These are phyloP conservation scores for Drosophila melanica DNA, from an alignment of 1,140 invertebrate genomes.

Conservation along the genomic window DNA sequence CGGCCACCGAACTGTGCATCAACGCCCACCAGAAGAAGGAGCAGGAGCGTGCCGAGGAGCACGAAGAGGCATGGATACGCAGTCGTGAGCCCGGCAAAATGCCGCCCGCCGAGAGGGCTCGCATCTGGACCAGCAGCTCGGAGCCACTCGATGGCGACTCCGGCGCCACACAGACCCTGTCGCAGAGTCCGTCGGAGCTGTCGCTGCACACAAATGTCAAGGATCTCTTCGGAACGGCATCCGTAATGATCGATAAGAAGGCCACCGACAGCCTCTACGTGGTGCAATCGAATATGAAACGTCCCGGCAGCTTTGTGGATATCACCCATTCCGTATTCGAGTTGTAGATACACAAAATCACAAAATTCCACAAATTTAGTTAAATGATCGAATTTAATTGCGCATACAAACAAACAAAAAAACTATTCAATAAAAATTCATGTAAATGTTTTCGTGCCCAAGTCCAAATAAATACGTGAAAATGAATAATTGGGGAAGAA, in stretches of 20 bases:
- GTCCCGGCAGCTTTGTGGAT: slow-evolving; percentile 57
- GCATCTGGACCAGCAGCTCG: slow-evolving; percentile 53
- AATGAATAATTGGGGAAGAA: no score
- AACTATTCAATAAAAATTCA: no score
- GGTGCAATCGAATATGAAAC: slow-evolving; percentile 65
- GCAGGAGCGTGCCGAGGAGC: not conserved
- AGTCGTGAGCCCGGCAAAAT: not conserved
- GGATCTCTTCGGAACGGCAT: slow-evolving; percentile 26
- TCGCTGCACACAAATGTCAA: slow-evolving; percentile 21
- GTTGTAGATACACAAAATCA: slow-evolving; percentile 22
- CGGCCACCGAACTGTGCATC: slow-evolving; percentile 16
- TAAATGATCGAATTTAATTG: no score
- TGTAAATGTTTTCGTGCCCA: no score
- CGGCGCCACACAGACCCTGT: slow-evolving; percentile 21
- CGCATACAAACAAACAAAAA: no score
- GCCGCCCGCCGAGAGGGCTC: not conserved
- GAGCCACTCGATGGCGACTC: slow-evolving; percentile 34
- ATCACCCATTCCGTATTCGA: slow-evolving; percentile 51
- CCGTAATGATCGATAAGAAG: slow-evolving; percentile 32
- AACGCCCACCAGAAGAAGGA: not conserved
- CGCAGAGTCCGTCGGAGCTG: slow-evolving; percentile 23
- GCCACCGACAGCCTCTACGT: slow-evolving; percentile 37
- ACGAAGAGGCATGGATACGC: not conserved
- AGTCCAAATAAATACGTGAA: no score
- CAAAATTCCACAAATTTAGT: no score